Evolutionary conservation across 2,113 vertebrate genomes (phyloP), one percentile per base, ranked within the genome.

Genomic region (Lates calcarifer): DNA sequence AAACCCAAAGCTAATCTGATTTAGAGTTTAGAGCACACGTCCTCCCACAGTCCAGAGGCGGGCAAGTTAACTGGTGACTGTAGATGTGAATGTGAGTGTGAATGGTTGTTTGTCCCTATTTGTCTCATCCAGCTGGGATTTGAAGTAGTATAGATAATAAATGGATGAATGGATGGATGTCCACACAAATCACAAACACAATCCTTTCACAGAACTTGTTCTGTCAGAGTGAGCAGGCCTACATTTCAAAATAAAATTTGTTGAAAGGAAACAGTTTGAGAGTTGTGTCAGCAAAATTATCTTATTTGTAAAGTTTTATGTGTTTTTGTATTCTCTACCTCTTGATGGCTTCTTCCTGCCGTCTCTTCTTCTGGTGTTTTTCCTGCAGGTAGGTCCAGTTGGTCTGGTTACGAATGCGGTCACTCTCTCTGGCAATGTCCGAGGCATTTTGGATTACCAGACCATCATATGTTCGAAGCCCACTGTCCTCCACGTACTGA

Each of bases 371-470:
- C 91, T 97, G 96, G 75, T 96, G 96, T 92, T 98, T 98, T 79
- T 99, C 98, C 93, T 98, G 97, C 86, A 98, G 91, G 92, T 98
- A 98, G 66, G 96, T 95, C 96, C 97, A 95, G 87, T 98, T 97
- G 58, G 96, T 96, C 92, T 99, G 96, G 82, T 97, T 98, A 74
- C 98, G 96, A 80, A 99, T 87, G 57, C 98, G 97, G 90, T 99
- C 98, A 6, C 97, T 99, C 93, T 99, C 98, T 56, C 98, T 95
- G 80, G 98, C 97, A 64, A 99, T 99, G 94, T 99, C 98, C 0
- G 98, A 99, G 35, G 98, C 98, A 9, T 99, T 99, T 87, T 99
- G 98, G 91, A 99, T 99, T 61, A 99, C 98, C 89, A 99, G 94
- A 66, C 96, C 96, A 18, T 99, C 98, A 0, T 99, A 99, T 41